These are phyloP conservation scores for Zosterops japonicus DNA, from an alignment of 2,113 vertebrate genomes.

Conservation along the genomic window DNA sequence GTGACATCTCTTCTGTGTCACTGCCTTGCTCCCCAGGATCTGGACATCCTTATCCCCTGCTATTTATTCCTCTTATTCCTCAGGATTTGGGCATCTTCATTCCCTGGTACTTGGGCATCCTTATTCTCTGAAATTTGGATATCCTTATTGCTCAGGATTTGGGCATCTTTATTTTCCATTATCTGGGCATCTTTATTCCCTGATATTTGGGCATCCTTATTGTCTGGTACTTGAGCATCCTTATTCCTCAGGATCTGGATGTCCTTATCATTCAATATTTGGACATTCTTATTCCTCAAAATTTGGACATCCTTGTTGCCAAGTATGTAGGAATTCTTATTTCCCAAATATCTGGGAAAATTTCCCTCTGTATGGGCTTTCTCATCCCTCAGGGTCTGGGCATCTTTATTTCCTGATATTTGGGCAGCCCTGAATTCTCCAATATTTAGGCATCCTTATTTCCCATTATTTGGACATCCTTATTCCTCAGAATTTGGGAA, in stretches of 20 bases:
- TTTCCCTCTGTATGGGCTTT: not conserved
- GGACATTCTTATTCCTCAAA: not conserved
- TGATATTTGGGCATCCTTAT: rapidly evolving
- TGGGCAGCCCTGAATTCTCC: too few species aligned
- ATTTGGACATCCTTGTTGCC: not conserved
- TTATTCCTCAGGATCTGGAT: rapidly evolving
- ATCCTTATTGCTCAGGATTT: rapidly evolving
- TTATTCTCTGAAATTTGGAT: rapidly evolving
- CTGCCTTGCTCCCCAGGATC: too few species aligned
- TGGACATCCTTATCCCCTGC: not conserved
- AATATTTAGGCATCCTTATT: not conserved
- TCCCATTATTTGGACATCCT: not conserved
- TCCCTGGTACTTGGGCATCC: rapidly evolving
- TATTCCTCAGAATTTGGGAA: not conserved
- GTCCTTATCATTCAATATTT: too few species aligned
- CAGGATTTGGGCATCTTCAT: rapidly evolving
- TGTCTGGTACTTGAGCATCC: too few species aligned
- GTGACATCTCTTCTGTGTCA: too few species aligned
- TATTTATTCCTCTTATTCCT: not conserved
- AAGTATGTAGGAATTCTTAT: not conserved
- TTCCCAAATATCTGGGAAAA: not conserved
- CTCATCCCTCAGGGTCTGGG: too few species aligned
- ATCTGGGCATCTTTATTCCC: rapidly evolving
- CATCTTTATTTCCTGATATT: too few species aligned
- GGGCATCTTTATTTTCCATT: too few species aligned